Conservation (phyloP, 2,113 vertebrate species). For the Myotis davidii region DNA sequence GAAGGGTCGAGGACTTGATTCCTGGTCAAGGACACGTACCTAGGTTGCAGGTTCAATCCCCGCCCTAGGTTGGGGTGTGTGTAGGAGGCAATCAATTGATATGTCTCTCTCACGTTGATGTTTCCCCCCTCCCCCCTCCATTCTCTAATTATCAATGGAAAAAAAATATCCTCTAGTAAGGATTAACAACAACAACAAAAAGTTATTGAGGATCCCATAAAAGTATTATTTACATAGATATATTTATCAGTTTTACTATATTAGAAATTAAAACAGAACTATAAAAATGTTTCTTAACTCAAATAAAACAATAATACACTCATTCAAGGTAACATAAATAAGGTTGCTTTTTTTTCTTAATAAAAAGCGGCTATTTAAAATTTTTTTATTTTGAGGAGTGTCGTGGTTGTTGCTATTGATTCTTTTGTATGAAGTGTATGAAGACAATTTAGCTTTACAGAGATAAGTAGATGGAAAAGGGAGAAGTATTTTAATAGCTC, state of each 20-base stretch:
- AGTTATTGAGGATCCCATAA: not conserved
- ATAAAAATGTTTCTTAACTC: slow-evolving; percentile 5
- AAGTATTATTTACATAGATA: not conserved
- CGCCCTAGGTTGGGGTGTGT: no score
- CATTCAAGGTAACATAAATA: not conserved
- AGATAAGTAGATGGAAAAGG: not conserved
- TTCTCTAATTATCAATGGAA: no score
- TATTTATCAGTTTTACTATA: not conserved
- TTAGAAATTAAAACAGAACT: slow-evolving; percentile 48
- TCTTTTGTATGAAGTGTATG: slow-evolving; percentile 5
- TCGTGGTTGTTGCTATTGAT: not conserved
- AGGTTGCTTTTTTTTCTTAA: not conserved
- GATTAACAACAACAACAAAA: no score
- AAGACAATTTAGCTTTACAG: not conserved
- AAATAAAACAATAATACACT: not conserved
- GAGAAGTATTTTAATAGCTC: slow-evolving; percentile 11
- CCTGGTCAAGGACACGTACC: no score
- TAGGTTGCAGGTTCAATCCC: no score
- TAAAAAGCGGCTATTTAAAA: not conserved
- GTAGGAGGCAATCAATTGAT: no score
- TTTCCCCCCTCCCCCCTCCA: no score
- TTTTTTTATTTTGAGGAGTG: not conserved
- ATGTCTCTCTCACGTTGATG: no score
- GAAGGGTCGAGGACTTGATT: no score
- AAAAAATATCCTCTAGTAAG: no score